phyloP scores from a whole-genome alignment of 1,140 invertebrate genomes.

The Muscidifurax raptorellus region DNA sequence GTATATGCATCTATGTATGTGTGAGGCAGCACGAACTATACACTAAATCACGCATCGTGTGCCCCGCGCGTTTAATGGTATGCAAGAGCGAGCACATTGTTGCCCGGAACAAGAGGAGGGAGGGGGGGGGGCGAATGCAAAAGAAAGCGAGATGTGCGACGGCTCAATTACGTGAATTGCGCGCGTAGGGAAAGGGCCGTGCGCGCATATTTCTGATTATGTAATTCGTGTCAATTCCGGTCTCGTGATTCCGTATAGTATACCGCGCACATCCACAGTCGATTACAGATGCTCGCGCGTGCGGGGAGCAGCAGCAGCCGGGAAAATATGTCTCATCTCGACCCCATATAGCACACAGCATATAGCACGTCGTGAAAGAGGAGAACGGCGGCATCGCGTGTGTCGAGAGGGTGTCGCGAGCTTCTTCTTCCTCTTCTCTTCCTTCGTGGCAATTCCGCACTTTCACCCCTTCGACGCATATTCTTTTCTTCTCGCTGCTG shows the following conservation, averaged over 20 bases:
- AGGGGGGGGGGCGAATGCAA: not conserved
- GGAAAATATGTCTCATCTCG: conserved; percentile 27
- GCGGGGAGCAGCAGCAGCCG: not conserved
- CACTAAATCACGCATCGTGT: conserved; percentile 6
- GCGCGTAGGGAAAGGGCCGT: not conserved
- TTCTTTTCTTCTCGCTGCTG: not conserved
- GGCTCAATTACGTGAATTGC: conserved; percentile 43
- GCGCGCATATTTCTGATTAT: not conserved
- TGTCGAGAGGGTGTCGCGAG: not conserved
- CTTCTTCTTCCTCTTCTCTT: conserved; percentile 40
- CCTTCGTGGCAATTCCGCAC: conserved; percentile 18
- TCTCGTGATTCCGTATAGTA: conserved; percentile 26
- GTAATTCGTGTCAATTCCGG: conserved; percentile 42
- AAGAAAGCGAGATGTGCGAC: conserved; percentile 4
- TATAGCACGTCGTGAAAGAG: not conserved
- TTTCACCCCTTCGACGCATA: conserved; percentile 30
- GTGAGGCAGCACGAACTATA: no score
- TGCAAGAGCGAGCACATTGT: conserved; percentile 34
- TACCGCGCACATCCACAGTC: not conserved
- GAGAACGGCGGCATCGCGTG: not conserved
- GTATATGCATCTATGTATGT: not conserved
- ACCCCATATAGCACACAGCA: not conserved
- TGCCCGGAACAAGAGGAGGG: not conserved
- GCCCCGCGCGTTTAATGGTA: not conserved
- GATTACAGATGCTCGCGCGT: conserved; percentile 24